A percentile compares a stretch with the other conserved stretches of the same genome.
These are phyloP conservation scores for Portunus trituberculatus DNA, from an alignment of 1,140 invertebrate species.

Conservation along the genomic window DNA sequence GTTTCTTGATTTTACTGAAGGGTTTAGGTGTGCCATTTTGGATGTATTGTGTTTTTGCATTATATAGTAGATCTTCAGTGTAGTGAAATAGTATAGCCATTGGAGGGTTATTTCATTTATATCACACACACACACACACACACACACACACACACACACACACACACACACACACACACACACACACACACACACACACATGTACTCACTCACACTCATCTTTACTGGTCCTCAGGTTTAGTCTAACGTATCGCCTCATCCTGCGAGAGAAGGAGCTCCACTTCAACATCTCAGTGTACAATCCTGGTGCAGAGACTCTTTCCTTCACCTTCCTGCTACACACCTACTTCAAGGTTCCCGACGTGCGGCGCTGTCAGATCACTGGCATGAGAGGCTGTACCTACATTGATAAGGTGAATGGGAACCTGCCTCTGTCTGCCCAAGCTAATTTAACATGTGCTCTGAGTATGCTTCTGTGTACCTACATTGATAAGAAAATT, in stretches of 20 bases:
- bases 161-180: neutral
- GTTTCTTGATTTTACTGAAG: too few species aligned
- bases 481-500: too few species aligned
- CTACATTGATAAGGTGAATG: conserved; percentile 93
- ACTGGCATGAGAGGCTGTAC: conserved; percentile 94
- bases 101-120: too few species aligned
- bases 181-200: neutral
- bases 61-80: too few species aligned
- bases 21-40: too few species aligned
- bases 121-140: too few species aligned
- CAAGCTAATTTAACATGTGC: too few species aligned
- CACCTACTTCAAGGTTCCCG: conserved; percentile 97
- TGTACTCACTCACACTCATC: neutral
- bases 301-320: conserved; percentile 88
- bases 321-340: conserved; percentile 96
- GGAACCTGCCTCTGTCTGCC: too few species aligned
- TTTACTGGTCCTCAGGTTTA: conserved; percentile 79
- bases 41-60: too few species aligned
- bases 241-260: conserved; percentile 88
- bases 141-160: neutral
- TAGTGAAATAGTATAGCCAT: too few species aligned
- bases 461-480: too few species aligned
- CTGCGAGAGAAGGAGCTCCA: conserved; percentile 94
- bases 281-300: conserved; percentile 95
- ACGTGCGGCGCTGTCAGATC: conserved; percentile 93